These are phyloP conservation scores for Drosophila kepulauana DNA, from an alignment of 1,140 invertebrate species.

Conservation along the genomic window DNA sequence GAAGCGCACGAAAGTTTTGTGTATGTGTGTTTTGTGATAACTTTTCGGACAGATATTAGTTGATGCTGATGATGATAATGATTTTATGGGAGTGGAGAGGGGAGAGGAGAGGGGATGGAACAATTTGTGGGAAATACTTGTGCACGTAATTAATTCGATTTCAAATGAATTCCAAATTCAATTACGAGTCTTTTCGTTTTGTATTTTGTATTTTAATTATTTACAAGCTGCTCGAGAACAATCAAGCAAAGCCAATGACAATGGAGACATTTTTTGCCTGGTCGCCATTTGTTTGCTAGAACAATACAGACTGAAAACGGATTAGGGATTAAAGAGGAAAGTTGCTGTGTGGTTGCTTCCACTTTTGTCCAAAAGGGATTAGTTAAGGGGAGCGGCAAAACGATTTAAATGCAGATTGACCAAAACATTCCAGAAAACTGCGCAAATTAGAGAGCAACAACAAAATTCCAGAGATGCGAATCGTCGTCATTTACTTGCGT, in stretches of 20 bases:
- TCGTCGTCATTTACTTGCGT: background rate
- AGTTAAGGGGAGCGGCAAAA: background rate
- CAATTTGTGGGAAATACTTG: background rate
- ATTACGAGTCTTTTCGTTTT: background rate
- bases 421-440: constrained; percentile 1
- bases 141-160: background rate
- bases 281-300: background rate
- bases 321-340: constrained; percentile 3
- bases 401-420: constrained; percentile 5
- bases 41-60: background rate
- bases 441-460: background rate
- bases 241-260: constrained; percentile 5
- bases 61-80: background rate
- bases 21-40: background rate
- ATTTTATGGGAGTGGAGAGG: background rate
- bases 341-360: background rate
- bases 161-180: constrained; percentile 1
- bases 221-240: constrained; percentile 3
- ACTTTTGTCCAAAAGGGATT: background rate
- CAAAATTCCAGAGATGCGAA: constrained; percentile 11
- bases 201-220: constrained; percentile 5
- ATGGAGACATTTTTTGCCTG: constrained; percentile 1
- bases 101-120: no score
- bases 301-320: background rate
- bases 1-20: background rate